Conservation (phyloP, 2,113 vertebrate species). For the Rhodinocichla rosea region DNA sequence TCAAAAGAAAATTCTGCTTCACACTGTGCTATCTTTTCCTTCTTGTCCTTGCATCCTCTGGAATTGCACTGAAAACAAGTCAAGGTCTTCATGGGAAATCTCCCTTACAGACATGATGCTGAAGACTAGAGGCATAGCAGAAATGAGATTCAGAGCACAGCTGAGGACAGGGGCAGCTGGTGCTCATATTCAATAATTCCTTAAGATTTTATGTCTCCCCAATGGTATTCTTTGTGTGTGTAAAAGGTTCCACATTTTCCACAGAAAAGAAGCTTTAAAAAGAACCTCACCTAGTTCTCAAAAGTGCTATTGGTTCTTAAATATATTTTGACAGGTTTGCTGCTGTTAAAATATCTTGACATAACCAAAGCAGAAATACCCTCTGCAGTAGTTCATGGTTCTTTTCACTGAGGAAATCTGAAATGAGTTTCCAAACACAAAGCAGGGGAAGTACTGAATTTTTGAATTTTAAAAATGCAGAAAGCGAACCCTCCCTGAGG, state of each 20-base stretch:
- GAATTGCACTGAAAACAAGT: not conserved
- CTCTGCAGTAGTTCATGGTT: not conserved
- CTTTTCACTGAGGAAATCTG: conserved; percentile 35
- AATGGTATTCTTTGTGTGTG: not conserved
- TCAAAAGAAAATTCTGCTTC: not conserved
- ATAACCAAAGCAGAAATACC: not conserved
- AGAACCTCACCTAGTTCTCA: not conserved
- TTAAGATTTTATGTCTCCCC: not conserved
- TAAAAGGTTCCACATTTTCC: not conserved
- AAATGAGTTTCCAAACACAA: conserved; percentile 43
- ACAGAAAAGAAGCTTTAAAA: not conserved
- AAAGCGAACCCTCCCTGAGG: conserved; percentile 26
- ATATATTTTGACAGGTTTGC: conserved; percentile 20
- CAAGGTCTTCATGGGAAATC: not conserved
- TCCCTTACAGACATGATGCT: not conserved
- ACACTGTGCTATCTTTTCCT: not conserved
- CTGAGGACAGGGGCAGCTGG: not conserved
- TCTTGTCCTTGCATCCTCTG: not conserved
- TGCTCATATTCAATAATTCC: not conserved
- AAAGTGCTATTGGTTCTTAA: not conserved
- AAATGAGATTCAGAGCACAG: not conserved
- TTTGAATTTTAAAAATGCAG: conserved; percentile 47
- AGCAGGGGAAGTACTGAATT: conserved; percentile 23
- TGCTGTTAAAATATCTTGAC: conserved; percentile 7
- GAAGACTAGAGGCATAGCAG: not conserved